Base-by-base conservation (phyloP, 2,113 vertebrate genomes). In the Turnix velox region DNA sequence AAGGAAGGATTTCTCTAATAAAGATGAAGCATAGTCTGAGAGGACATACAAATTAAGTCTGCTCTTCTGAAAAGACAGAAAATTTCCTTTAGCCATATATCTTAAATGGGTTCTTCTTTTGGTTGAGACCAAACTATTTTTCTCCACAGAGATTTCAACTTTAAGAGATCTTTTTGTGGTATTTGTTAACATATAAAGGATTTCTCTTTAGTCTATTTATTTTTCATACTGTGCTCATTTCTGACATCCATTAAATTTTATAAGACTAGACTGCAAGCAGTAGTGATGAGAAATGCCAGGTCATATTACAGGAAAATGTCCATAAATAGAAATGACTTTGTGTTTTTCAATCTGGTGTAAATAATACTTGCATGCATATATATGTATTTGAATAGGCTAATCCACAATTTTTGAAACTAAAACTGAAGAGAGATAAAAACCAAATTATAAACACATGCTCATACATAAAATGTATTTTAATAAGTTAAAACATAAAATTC, bases 161-260 rank as follows among this genome's bases (percentile, higher is more conserved):
- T 94, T 73, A 91, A 94, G 89, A 96, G 49, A 69, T 78, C 54
- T 87, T 95, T 91, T 73, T 54, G 54, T 86, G 74, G 74, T 28
- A 89, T 92, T 97, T 96, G 75, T 91, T 96, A 85, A 92, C 69
- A 86, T 62, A 75, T 19, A 83, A 63, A 91, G 31, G 31, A 39
- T 91, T 96, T 93, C 33, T 90, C 84, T 80, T 95, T 95, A 96
- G 78, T 95, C 84, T 96, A 49, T 95, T 97, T 96, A 87, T 97
- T 97, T 97, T 97, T 74, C 87, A 93, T 94, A 94, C 74, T 78
- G 52, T 94, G 93, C 81, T 97, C 81, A 90, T 93, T 95, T 97
- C 89, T 97, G 95, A 97, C 83, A 94, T 95, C 84, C 93, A 96
- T 98, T 98, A 97, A 77, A 92, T 96, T 97, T 97, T 96, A 96